Percentiles rank a stretch among this genome's conserved stretches.
Evolutionary conservation across 2,113 vertebrate genomes (phyloP).

Genomic region (Malurus cyaneus): DNA sequence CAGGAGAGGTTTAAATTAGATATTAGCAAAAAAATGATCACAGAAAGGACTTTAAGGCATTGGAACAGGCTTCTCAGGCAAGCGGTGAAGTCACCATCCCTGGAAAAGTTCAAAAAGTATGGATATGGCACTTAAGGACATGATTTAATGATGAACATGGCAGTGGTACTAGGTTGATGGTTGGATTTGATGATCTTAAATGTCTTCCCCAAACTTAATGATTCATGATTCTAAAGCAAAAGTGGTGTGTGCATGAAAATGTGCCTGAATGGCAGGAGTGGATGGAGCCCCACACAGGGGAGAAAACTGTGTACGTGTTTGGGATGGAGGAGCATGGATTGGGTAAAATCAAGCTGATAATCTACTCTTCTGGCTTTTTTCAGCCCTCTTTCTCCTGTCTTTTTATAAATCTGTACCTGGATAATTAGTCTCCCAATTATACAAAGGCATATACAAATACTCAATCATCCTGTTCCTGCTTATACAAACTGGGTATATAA

Average conservation of each 20-base stretch:
- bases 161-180: not conserved
- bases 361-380: not conserved
- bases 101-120: not conserved
- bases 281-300: not conserved
- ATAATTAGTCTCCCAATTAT: not conserved
- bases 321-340: not conserved
- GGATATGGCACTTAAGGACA: not conserved
- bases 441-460: not conserved
- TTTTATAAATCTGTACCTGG: not conserved
- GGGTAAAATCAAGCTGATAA: not conserved
- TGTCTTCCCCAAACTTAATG: not conserved
- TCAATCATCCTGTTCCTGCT: not conserved
- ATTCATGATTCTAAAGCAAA: not conserved
- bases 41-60: not conserved
- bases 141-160: not conserved
- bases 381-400: not conserved
- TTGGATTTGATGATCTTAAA: not conserved
- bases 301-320: not conserved
- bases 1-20: not conserved
- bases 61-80: not conserved
- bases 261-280: not conserved
- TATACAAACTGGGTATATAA: not conserved
- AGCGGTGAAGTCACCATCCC: not conserved
- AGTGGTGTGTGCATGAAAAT: not conserved
- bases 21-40: not conserved